These are phyloP conservation scores for Drosophila aff. DNA, from an alignment of 1,140 invertebrate species.

Conservation along the genomic window DNA sequence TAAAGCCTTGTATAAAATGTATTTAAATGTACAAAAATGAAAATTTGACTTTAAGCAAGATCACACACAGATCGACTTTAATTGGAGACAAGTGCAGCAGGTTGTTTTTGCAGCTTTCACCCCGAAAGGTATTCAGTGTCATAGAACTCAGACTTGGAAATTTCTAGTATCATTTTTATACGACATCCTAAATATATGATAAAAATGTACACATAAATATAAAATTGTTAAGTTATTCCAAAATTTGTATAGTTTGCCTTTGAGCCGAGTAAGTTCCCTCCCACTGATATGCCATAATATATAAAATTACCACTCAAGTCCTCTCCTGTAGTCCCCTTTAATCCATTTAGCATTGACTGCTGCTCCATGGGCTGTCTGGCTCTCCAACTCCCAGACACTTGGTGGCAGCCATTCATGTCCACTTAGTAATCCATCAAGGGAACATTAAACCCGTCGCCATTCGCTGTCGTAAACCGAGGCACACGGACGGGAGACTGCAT, in stretches of 20 bases:
- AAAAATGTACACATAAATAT: background rate
- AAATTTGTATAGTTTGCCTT: background rate
- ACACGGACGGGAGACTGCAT: slow-evolving; percentile 62
- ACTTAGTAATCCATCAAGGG: slow-evolving; percentile 69
- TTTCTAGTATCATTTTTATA: too few species aligned
- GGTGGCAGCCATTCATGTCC: slow-evolving; percentile 51
- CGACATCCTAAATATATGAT: background rate
- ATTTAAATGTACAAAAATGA: too few species aligned
- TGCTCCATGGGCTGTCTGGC: background rate
- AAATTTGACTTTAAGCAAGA: too few species aligned
- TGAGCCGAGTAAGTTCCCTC: background rate
- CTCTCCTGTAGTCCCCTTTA: background rate
- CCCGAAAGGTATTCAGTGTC: too few species aligned
- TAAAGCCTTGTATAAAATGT: too few species aligned
- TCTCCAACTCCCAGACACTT: slow-evolving; percentile 6
- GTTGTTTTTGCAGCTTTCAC: too few species aligned
- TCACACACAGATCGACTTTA: too few species aligned
- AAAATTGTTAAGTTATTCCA: background rate
- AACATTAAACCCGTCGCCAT: slow-evolving; percentile 45
- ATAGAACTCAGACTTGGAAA: too few species aligned
- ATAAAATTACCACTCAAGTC: background rate
- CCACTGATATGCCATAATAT: too few species aligned
- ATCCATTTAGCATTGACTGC: slow-evolving; percentile 17
- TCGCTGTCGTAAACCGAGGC: slow-evolving; percentile 41
- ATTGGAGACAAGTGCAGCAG: too few species aligned